Conservation (phyloP, 2,797 vertebrate genomes). For the Clarias pachynema region DNA sequence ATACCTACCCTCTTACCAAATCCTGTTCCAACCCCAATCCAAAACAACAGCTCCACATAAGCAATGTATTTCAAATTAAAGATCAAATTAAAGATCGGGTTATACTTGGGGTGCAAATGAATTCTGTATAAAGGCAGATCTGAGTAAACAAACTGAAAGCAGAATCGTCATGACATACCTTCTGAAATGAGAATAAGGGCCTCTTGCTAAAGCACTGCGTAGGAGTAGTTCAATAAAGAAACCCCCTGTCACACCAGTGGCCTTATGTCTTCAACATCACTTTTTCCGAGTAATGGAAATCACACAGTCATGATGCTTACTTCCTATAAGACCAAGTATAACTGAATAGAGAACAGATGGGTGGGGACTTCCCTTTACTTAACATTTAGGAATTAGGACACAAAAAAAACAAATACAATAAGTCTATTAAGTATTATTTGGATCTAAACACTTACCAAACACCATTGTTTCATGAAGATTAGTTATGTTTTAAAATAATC, state of each 20-base stretch:
- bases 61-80: background rate
- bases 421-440: background rate
- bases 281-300: conserved; percentile 30
- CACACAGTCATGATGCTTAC: conserved; percentile 39
- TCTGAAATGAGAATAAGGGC: conserved; percentile 9
- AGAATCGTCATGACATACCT: conserved; percentile 4
- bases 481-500: background rate
- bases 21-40: background rate
- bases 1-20: conserved; percentile 4
- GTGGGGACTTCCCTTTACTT: conserved; percentile 55
- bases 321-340: conserved; percentile 41
- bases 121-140: background rate
- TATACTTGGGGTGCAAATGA: background rate
- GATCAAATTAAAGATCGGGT: background rate
- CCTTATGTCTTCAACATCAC: conserved; percentile 21
- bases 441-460: background rate
- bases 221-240: conserved; percentile 12
- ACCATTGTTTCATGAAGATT: background rate
- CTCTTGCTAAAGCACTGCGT: background rate
- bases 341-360: conserved; percentile 29
- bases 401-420: background rate
- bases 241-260: background rate
- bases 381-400: conserved; percentile 16
- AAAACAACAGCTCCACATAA: background rate
- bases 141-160: background rate